Percentiles rank a stretch among this genome's conserved stretches.
Evolutionary conservation across 1,140 invertebrate species (phyloP).

Genomic region (Trichoplusia ni): DNA sequence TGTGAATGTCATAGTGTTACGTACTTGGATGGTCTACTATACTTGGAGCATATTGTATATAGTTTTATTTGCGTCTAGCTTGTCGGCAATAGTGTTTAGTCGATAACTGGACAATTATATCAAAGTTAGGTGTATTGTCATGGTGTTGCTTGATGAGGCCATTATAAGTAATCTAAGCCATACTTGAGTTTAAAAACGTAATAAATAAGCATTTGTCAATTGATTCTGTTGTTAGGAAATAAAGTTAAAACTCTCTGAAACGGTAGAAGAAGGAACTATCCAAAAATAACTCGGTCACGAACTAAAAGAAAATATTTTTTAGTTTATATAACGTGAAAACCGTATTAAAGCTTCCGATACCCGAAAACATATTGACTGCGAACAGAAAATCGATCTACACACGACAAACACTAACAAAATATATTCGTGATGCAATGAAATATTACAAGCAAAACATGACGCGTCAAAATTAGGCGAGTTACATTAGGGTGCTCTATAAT

Average conservation of each 20-base stretch:
- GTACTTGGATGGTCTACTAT: no score
- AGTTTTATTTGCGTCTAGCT: slow-evolving; percentile 6
- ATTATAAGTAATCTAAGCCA: no score
- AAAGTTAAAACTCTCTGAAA: no score
- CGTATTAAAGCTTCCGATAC: not conserved
- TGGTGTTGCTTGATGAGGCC: not conserved
- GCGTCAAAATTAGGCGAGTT: slow-evolving; percentile 64
- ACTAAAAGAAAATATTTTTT: no score
- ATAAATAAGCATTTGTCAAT: no score
- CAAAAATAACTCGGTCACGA: not conserved
- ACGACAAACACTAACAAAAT: slow-evolving; percentile 28
- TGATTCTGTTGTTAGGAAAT: no score
- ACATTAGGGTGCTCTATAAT: slow-evolving; percentile 76
- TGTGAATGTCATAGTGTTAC: no score
- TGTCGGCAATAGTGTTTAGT: not conserved
- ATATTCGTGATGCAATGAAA: slow-evolving; percentile 45
- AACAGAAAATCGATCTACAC: slow-evolving; percentile 24
- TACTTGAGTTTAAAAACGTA: no score
- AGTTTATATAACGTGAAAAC: not conserved
- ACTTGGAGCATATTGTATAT: not conserved
- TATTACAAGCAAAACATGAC: slow-evolving; percentile 65
- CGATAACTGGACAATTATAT: not conserved
- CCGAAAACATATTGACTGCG: slow-evolving; percentile 21
- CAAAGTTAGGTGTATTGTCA: not conserved
- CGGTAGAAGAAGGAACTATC: no score